Conservation (phyloP, 2,888 invertebrate genomes). For the Metellina segmentata region DNA sequence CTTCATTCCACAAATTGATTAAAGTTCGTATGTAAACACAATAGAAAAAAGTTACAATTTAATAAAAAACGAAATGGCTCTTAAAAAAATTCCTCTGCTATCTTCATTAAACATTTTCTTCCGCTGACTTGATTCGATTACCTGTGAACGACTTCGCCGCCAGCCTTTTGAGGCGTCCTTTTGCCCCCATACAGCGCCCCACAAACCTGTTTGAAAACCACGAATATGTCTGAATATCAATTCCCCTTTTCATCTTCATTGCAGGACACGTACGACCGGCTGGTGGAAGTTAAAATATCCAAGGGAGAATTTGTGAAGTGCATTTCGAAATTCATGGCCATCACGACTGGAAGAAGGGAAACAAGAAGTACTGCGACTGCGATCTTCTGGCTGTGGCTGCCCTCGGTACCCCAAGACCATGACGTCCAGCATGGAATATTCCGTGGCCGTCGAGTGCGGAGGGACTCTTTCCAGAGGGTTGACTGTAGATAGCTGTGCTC, state of each 20-base stretch:
- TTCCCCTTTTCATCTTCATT: not conserved
- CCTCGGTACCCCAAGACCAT: conserved; percentile 45
- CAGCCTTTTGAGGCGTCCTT: too few species aligned
- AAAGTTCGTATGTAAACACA: too few species aligned
- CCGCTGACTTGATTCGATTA: too few species aligned
- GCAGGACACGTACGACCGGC: conserved; percentile 47
- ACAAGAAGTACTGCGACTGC: conserved; percentile 37
- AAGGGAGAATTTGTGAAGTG: conserved; percentile 52
- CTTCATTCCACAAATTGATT: too few species aligned
- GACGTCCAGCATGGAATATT: not conserved
- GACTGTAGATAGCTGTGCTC: conserved; percentile 8
- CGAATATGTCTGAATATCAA: too few species aligned
- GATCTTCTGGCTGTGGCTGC: conserved; percentile 66
- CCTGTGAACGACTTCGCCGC: too few species aligned
- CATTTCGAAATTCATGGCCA: not conserved
- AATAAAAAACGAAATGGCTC: too few species aligned
- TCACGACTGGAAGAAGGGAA: not conserved
- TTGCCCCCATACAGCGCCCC: too few species aligned
- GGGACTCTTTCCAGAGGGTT: conserved; percentile 24
- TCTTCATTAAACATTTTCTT: too few species aligned
- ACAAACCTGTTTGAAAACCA: too few species aligned
- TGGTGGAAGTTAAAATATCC: conserved; percentile 16
- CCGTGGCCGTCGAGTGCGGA: conserved; percentile 28
- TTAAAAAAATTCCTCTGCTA: too few species aligned
- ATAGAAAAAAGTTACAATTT: too few species aligned